Evolutionary conservation across 2,113 vertebrate genomes (phyloP).

Genomic region (Equus quagga): DNA sequence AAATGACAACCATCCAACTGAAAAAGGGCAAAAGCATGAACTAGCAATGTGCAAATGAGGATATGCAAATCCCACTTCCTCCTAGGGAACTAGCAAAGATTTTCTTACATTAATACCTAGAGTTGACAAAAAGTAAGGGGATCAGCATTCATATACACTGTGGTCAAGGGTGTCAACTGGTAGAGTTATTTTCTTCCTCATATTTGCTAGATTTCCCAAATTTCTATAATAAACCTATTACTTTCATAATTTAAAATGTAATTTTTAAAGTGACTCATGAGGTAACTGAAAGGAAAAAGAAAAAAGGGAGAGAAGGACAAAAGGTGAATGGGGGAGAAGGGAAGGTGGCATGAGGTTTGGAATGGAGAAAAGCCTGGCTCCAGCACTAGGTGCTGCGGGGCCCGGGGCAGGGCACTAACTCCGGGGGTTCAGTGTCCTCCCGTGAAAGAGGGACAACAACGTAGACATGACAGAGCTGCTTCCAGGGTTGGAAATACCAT

Average conservation of each 20-base stretch:
- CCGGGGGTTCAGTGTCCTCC: not conserved
- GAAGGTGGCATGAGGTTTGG: not conserved
- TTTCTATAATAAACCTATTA: not conserved
- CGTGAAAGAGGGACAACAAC: accelerated
- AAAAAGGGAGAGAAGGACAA: not conserved
- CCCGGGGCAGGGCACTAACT: not conserved
- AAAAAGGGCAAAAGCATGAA: not conserved
- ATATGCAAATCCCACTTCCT: not conserved
- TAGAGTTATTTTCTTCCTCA: not conserved
- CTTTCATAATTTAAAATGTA: not conserved
- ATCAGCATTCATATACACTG: accelerated
- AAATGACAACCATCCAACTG: not conserved
- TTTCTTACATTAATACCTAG: not conserved
- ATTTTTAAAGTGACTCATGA: not conserved
- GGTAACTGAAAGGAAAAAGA: not conserved
- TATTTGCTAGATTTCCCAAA: not conserved
- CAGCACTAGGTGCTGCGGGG: accelerated
- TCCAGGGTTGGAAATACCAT: not conserved
- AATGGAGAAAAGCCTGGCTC: not conserved
- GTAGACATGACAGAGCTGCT: not conserved
- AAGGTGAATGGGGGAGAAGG: too few relatives aligned
- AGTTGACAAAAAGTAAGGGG: accelerated
- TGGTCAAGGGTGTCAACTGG: too few relatives aligned
- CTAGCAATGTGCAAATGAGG: not conserved
- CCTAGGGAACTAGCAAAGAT: not conserved